Conservation (phyloP, 2,888 invertebrate species). For the Suillia variegata region DNA sequence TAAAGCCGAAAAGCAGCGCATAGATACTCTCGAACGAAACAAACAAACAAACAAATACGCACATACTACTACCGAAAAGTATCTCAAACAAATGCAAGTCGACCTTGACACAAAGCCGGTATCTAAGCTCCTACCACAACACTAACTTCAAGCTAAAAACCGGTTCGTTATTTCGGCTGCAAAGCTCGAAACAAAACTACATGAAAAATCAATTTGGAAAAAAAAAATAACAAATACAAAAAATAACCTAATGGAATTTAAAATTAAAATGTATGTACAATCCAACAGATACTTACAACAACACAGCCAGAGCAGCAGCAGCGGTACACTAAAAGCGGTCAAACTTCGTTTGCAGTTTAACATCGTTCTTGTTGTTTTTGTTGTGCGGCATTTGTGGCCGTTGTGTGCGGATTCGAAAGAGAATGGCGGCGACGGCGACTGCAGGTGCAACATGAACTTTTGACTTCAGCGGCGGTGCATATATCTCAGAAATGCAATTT, state of each 20-base stretch:
- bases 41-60: no score
- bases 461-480: no score
- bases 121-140: background rate
- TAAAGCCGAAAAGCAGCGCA: no score
- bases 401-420: constrained; percentile 9
- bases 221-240: background rate
- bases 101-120: constrained; percentile 55
- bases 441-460: no score
- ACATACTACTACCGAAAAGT: no score
- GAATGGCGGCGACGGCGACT: constrained; percentile 7
- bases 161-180: constrained; percentile 21
- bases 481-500: constrained; percentile 20
- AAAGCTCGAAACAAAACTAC: no score
- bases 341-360: constrained; percentile 9
- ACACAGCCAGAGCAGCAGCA: constrained; percentile 29
- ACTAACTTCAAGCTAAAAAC: constrained; percentile 13
- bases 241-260: background rate
- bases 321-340: constrained; percentile 17
- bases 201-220: no score
- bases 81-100: no score
- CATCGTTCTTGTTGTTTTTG: constrained; percentile 17
- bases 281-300: constrained; percentile 17
- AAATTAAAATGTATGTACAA: constrained; percentile 5
- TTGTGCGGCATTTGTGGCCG: constrained; percentile 5
- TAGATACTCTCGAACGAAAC: no score